Base-by-base conservation (phyloP, 2,888 invertebrate genomes). In the Noctua comes region DNA sequence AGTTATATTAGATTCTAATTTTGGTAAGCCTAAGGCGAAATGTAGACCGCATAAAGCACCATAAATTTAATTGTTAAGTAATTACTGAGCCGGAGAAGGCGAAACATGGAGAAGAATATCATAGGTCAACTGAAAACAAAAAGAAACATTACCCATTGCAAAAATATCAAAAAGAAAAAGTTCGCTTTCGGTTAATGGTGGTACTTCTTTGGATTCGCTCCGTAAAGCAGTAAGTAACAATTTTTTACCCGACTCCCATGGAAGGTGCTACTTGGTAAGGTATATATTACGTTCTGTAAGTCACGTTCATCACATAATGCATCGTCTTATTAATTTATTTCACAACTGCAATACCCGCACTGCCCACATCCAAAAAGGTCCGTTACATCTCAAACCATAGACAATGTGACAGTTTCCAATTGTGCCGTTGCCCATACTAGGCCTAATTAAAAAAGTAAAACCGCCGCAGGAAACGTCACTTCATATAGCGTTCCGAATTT, bases 401-500 rank as follows among this genome's bases (percentile, higher is more conserved):
- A 86, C 88, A 84, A 90, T 79, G 82, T 87, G 88, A 90, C 89
- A 87, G 85, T 89, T 87, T 54, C 65, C 86, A 86, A 88, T 83
- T 77, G 84, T 85, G 87, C 86, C 88, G 88, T 88, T 89, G 88
- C 88, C 90, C 89, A 86, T 88, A 89, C 86, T 88, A 72, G 85
- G 83, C 59, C 88, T 91, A 91, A 92, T 92, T 92, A 92, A 91
- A 92, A 91, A 90, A 90, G 85, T 85, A 86, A 87, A 90, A 88
- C 86, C 86, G 86, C 80, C 83, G 82, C 93, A 91, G 94, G 93
- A 94, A 94, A 94, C 90, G 93, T 94, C 94, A 93, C 87, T 92
- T 93, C 90, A 81, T 91, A 89, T 89, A 85, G 87, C 88, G 91
- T 92, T 93, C 93, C 84, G 89, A 91, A 92, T 93, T 93, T 91